Base-by-base conservation (phyloP, 2,797 vertebrate species). In the Taenioides sp. region DNA sequence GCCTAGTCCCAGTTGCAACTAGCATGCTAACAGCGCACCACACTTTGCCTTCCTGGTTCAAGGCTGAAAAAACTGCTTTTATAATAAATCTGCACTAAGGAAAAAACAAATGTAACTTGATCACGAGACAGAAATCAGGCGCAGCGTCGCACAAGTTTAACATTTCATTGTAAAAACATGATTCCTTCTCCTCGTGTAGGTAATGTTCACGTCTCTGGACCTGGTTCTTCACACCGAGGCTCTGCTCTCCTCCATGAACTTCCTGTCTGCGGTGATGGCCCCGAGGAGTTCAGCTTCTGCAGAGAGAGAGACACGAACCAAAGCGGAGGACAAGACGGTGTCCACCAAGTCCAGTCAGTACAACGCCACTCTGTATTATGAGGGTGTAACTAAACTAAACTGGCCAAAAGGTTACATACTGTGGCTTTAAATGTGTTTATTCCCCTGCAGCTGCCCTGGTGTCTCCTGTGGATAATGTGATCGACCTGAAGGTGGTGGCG, bases 161-260 rank as follows among this genome's bases (percentile, higher is more conserved):
- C 16, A 47, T 47, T 47, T 43, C 11, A 43, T 43, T 5, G 5
- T 52, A 52, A 43, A 40, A 43, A 43, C 11, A 43, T 43, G 16
- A 52, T 52, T 17, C 4, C 5, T 60, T 23, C 20, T 18, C 3
- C 22, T 5, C 37, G 18, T 69, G 7, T 60, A 99, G 98, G 95
- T 99, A 34, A 92, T 88, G 6, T 98, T 99, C 84, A 94, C 95
- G 1, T 95, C 95, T 31, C 90, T 99, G 47, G 94, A 98, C 80
- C 59, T 98, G 62, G 86, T 96, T 20, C 95, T 99, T 28, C 97
- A 99, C 88, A 95, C 95, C 0, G 95, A 99, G 83, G 96, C 96
- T 76, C 94, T 99, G 70, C 94, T 99, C 72, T 98, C 97, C 1
- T 78, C 96, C 59, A 89, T 97, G 75, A 91, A 95, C 87, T 97